Conservation (phyloP, 2,888 invertebrate genomes). For the Trachelus stipa region DNA sequence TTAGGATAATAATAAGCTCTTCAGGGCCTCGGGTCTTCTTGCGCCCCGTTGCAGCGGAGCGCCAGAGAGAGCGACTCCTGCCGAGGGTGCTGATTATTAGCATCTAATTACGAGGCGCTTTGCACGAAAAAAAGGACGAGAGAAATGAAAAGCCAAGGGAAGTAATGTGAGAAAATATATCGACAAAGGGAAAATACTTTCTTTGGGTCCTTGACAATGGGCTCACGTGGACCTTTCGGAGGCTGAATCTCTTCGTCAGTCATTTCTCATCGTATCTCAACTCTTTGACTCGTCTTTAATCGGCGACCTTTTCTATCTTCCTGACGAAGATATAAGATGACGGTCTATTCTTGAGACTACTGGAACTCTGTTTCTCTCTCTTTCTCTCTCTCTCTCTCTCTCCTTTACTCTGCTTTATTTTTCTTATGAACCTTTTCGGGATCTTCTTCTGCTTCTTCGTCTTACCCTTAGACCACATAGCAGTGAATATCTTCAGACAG, state of each 20-base stretch:
- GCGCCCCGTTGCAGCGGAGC: constrained; percentile 47
- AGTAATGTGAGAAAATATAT: neutral
- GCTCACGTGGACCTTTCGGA: neutral
- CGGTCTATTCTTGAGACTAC: neutral
- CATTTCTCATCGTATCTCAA: neutral
- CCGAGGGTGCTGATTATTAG: constrained; percentile 58
- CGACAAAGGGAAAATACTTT: neutral
- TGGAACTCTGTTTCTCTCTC: constrained; percentile 1
- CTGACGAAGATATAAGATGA: neutral
- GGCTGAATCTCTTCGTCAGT: neutral
- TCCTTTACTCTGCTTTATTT: neutral
- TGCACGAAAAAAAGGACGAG: constrained; percentile 21
- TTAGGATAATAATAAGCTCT: constrained; percentile 67
- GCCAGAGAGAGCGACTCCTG: constrained; percentile 35
- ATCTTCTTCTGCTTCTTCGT: neutral
- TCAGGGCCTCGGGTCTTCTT: constrained; percentile 58
- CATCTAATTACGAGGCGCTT: constrained; percentile 56
- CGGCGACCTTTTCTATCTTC: neutral
- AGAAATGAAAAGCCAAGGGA: neutral
- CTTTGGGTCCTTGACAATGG: neutral
- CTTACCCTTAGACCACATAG: neutral
- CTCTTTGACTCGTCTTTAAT: neutral
- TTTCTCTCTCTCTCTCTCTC: neutral
- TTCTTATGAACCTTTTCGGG: neutral
- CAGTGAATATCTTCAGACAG: neutral